phyloP scores from a whole-genome alignment of 2,888 invertebrate genomes.

The Acanthacorydalis orientalis region DNA sequence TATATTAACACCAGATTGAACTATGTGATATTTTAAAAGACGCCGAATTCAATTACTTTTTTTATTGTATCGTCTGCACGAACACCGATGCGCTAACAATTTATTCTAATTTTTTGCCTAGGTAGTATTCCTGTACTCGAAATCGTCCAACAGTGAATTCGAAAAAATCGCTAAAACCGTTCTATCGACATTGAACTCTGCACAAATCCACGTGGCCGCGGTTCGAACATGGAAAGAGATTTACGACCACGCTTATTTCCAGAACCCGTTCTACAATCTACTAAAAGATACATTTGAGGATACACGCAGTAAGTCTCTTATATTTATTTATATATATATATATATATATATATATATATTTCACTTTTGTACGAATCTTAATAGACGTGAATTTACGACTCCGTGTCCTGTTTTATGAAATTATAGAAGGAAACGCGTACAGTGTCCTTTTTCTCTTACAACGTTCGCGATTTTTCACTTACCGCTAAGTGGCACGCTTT shows the following conservation, averaged over 20 bases:
- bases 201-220: constrained; percentile 53
- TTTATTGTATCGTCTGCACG: not conserved
- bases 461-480: too few relatives aligned
- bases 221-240: constrained; percentile 47
- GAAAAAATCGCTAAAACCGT: constrained; percentile 66
- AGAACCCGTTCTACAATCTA: constrained; percentile 72
- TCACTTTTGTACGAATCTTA: too few relatives aligned
- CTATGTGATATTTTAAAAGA: too few relatives aligned
- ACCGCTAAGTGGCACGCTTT: too few relatives aligned
- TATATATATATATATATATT: not conserved
- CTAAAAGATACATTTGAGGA: constrained; percentile 68
- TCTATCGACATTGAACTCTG: constrained; percentile 47
- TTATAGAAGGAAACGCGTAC: too few relatives aligned
- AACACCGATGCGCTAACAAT: not conserved
- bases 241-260: constrained; percentile 66
- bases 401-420: too few relatives aligned
- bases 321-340: too few relatives aligned
- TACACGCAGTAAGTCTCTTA: constrained; percentile 62
- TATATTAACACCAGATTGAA: too few relatives aligned
- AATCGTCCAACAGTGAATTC: constrained; percentile 58
- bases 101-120: constrained; percentile 19
- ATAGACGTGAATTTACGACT: too few relatives aligned
- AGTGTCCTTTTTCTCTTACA: too few relatives aligned
- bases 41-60: not conserved
- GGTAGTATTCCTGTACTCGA: constrained; percentile 71